Percentiles rank a stretch among this genome's conserved stretches.
Evolutionary conservation across 1,140 invertebrate genomes (phyloP).

Genomic region (Agrilus planipennis): DNA sequence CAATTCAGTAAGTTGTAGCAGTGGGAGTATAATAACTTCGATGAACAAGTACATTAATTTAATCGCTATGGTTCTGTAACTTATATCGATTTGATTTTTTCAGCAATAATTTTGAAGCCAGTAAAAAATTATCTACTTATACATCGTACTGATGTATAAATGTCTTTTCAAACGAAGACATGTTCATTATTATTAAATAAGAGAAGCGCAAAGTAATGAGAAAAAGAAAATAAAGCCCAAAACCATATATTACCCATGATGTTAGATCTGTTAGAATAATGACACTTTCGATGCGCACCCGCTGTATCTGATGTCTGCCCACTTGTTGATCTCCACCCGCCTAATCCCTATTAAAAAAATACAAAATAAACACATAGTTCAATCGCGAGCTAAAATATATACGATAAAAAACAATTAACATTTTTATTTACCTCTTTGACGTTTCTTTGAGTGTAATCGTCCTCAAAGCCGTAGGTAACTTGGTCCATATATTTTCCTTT

Average conservation of each 20-base stretch:
- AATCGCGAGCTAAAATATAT: background rate
- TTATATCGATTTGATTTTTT: too few species aligned
- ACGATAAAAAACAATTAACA: slow-evolving; percentile 8
- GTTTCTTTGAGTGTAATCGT: slow-evolving; percentile 59
- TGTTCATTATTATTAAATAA: too few species aligned
- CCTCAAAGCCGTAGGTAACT: slow-evolving; percentile 39
- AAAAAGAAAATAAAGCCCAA: too few species aligned
- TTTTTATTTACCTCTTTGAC: slow-evolving; percentile 54
- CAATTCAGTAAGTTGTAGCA: too few species aligned
- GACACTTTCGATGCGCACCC: slow-evolving; percentile 51
- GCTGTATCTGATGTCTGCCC: slow-evolving; percentile 35
- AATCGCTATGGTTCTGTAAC: too few species aligned
- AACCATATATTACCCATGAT: slow-evolving; percentile 41
- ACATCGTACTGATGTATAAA: too few species aligned
- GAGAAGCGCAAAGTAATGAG: too few species aligned
- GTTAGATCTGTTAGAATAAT: slow-evolving; percentile 55
- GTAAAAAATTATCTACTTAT: too few species aligned
- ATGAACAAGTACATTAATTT: too few species aligned
- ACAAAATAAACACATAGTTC: slow-evolving; percentile 1
- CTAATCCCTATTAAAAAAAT: slow-evolving; percentile 22
- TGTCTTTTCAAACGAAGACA: too few species aligned
- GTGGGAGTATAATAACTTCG: too few species aligned
- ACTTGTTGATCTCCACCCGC: slow-evolving; percentile 23
- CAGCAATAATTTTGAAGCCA: too few species aligned
- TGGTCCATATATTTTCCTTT: slow-evolving; percentile 36